A percentile compares a stretch with the other conserved stretches of the same genome.
phyloP scores from a whole-genome alignment of 1,140 invertebrate species.

The Trachelipus rathkii region DNA sequence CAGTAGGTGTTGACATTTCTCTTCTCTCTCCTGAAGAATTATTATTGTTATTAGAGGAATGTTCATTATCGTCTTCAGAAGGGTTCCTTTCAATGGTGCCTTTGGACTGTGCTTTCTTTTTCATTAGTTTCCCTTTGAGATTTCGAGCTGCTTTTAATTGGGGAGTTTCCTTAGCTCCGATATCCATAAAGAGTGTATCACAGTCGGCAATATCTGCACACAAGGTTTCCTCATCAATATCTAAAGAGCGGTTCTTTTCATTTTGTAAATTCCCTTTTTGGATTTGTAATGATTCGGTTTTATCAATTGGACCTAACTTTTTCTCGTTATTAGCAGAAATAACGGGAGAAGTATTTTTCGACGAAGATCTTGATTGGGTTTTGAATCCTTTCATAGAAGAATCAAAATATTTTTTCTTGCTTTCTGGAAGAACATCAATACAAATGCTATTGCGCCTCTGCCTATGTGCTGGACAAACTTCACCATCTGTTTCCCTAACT shows the following conservation, averaged over 20 bases:
- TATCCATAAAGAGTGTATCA: slow-evolving; percentile 43
- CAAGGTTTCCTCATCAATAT: slow-evolving; percentile 31
- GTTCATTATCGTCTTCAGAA: background rate
- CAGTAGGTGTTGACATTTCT: no score
- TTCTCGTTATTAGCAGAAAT: background rate
- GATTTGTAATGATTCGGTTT: background rate
- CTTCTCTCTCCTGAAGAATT: no score
- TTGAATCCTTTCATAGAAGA: background rate
- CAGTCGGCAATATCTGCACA: slow-evolving; percentile 41
- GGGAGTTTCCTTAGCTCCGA: slow-evolving; percentile 38
- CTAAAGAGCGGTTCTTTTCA: background rate
- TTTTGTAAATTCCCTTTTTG: background rate
- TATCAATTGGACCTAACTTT: background rate
- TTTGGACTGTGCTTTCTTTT: slow-evolving; percentile 36
- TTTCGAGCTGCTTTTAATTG: slow-evolving; percentile 40
- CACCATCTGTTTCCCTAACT: background rate
- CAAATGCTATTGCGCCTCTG: background rate
- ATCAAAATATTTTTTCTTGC: background rate
- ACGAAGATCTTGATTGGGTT: background rate
- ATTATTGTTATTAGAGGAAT: no score
- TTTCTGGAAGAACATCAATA: background rate
- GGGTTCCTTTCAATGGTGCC: background rate
- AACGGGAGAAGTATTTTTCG: background rate
- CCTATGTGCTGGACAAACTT: background rate
- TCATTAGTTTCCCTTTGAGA: slow-evolving; percentile 40